Evolutionary conservation across 2,113 vertebrate species (phyloP).

Genomic region (Mus pahari): DNA sequence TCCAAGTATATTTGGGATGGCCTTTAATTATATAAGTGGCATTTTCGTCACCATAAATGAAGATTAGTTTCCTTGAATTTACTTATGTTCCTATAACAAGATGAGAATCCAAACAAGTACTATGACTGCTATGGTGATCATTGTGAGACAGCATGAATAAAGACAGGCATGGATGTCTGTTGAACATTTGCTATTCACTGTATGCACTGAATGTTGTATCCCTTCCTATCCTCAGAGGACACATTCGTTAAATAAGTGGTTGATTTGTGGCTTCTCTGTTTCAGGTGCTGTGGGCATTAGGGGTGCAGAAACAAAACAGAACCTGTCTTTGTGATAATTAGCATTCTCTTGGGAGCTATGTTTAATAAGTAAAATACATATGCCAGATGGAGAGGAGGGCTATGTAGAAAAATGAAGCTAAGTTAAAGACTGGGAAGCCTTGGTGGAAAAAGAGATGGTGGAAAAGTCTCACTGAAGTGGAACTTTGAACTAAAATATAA

Average conservation of each 20-base stretch:
- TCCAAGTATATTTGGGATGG: background rate
- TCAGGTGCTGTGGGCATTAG: conserved; percentile 1
- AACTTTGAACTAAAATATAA: background rate
- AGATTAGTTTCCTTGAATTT: conserved; percentile 28
- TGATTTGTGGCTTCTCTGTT: background rate
- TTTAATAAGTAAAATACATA: conserved; percentile 30
- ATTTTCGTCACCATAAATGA: background rate
- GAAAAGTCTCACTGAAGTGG: background rate
- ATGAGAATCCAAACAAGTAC: conserved; percentile 2
- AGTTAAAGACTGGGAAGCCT: background rate
- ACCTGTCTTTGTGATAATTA: conserved; percentile 34
- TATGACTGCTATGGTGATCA: background rate
- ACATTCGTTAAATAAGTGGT: background rate
- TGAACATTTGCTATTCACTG: background rate
- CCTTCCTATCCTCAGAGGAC: background rate
- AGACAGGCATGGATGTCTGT: conserved; percentile 16
- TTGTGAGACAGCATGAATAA: background rate
- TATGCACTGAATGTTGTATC: background rate
- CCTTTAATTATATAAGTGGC: conserved; percentile 13
- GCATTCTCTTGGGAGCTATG: background rate
- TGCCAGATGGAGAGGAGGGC: background rate
- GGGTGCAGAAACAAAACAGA: conserved; percentile 16
- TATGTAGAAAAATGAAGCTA: conserved; percentile 2
- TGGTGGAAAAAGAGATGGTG: background rate
- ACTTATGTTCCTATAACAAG: conserved; percentile 20